Percentiles rank a stretch among this genome's conserved stretches.
phyloP scores from a whole-genome alignment of 2,888 invertebrate genomes.

The Meloe dianella region DNA sequence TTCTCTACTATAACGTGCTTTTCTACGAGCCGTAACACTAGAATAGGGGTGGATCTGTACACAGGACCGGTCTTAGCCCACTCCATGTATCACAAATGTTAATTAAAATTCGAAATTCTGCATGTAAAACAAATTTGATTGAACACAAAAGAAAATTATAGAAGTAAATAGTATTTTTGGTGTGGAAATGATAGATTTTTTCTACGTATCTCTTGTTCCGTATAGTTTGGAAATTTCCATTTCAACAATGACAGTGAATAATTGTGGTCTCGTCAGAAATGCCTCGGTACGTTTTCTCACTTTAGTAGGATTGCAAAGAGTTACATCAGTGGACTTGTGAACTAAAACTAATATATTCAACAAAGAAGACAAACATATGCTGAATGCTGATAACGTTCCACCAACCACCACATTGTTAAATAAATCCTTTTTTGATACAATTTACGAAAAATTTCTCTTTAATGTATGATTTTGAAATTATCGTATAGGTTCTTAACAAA shows the following conservation, averaged over 20 bases:
- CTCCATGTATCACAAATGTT: background rate
- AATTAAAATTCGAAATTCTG: background rate
- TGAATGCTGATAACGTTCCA: conserved; percentile 5
- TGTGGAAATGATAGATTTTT: conserved; percentile 1
- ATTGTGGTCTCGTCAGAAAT: conserved; percentile 52
- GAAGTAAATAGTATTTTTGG: background rate
- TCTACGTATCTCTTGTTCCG: background rate
- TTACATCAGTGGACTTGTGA: conserved; percentile 37
- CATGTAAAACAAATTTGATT: too few species aligned
- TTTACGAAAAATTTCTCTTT: background rate
- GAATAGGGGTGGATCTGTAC: conserved; percentile 14
- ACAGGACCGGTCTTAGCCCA: background rate
- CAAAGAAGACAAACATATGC: conserved; percentile 20
- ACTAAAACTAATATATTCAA: conserved; percentile 32
- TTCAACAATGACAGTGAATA: conserved; percentile 49
- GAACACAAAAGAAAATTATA: background rate
- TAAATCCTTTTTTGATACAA: background rate
- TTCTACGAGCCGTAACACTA: conserved; percentile 13
- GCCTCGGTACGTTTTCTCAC: conserved; percentile 52
- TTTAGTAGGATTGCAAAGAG: conserved; percentile 44
- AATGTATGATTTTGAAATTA: background rate
- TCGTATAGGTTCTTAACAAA: background rate
- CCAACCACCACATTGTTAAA: too few species aligned
- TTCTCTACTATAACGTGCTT: conserved; percentile 11
- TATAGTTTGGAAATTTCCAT: background rate